Base-by-base conservation (phyloP, 1,140 invertebrate genomes). In the Heliothis virescens region DNA sequence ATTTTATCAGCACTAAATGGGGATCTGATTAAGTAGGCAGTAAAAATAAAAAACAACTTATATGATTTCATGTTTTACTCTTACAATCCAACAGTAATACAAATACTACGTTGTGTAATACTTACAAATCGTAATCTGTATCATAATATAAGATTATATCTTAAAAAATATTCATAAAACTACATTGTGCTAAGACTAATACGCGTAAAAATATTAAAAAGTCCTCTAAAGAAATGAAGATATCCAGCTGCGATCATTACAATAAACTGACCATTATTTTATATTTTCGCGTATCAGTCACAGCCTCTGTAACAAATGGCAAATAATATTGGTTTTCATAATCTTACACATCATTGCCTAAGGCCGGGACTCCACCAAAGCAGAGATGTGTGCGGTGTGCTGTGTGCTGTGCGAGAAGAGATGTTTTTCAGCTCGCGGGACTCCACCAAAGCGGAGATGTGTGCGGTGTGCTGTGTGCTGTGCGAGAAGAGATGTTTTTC, bases 21-120 rank as follows among this genome's bases (percentile, higher is more conserved):
- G 4, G 52, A 53, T 53, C 12, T 15, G n/a, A 53, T 4, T 41
- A 53, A 53, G 10, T 3, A n/a, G 4, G 52, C 3, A 53, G 52
- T 4, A 15, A 26, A 62, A 63, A 63, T 63, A 63, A 62, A 63
- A 63, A 41, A 41, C 15, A n/a, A 16, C 16, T 63, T 52, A 21
- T 53, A 79, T 82, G 63, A 63, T 60, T 79, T 63, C 34, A 59
- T 41, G 52, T 41, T 79, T 67, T 79, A 79, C 50, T 82, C 74
- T 82, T 82, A 82, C 73, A 80, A 80, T 63, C 79, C 76, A 82
- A 82, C 76, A 79, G 77, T 77, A 63, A 55, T 76, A 78, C 65
- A 60, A 67, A 57, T 60, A 62, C 26, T 72, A 72, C 21, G 53
- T 57, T 52, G 29, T 72, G 52, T 72, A 72, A 72, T 72, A 75